phyloP scores from a whole-genome alignment of 2,888 invertebrate species.

The Thecocarcelia acutangulata region DNA sequence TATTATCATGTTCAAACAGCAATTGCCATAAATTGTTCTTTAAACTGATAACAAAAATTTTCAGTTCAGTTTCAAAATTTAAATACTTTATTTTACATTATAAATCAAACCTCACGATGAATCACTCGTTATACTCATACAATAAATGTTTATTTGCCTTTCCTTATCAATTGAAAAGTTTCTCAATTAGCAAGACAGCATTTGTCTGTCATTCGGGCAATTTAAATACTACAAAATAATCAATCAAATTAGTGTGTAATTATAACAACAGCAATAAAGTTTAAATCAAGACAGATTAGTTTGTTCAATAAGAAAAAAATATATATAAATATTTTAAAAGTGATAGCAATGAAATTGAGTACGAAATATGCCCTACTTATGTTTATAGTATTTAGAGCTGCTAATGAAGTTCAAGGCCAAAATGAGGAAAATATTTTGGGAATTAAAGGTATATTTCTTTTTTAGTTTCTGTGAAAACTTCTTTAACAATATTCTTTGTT shows the following conservation, averaged over 20 bases:
- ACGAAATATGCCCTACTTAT: constrained; percentile 1
- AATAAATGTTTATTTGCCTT: too few relatives aligned
- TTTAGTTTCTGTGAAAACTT: background rate
- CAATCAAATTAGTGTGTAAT: constrained; percentile 33
- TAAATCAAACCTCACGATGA: too few relatives aligned
- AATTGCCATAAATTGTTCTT: too few relatives aligned
- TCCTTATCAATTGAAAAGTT: too few relatives aligned
- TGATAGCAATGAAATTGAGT: constrained; percentile 13
- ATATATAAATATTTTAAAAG: background rate
- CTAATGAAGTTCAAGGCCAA: constrained; percentile 26
- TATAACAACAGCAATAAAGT: constrained; percentile 20
- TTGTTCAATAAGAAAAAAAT: background rate
- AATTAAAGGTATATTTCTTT: constrained; percentile 3
- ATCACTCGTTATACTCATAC: too few relatives aligned
- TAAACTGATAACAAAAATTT: too few relatives aligned
- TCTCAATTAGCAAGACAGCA: too few relatives aligned
- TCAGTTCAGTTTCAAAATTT: too few relatives aligned
- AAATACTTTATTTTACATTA: too few relatives aligned
- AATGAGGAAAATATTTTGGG: background rate
- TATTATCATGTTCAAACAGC: too few relatives aligned
- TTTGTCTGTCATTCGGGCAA: background rate
- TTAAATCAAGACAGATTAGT: constrained; percentile 4
- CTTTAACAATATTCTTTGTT: too few relatives aligned
- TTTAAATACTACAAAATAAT: constrained; percentile 1
- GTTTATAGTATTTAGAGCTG: background rate